Evolutionary conservation across 2,797 vertebrate genomes (phyloP), one percentile per base, ranked within the genome.

Genomic region (Anas bernieri): DNA sequence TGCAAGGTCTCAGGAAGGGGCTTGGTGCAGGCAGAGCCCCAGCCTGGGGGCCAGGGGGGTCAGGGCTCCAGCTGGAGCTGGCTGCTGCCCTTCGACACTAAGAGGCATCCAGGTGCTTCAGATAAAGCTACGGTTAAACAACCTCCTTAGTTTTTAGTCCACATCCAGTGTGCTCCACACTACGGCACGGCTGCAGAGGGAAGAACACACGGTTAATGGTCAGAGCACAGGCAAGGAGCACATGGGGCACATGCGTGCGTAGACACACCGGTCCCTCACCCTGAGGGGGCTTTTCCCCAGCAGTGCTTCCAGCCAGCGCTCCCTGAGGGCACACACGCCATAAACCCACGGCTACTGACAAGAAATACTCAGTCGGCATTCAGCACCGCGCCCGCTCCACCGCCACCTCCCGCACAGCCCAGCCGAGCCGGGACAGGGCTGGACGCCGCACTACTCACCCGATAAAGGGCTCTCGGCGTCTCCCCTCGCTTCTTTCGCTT

Each of bases 261-360:
- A 26, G 8, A 30, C 67, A 14, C 22, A 3, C 55, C 8, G 20
- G 31, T 2, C 4, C 45, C 62, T 61, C 14, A 9, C 22, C 9
- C 11, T 8, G 39, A 0, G 5, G 45, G 4, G 2, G 39, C 2
- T 3, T 30, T 1, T 11, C 3, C 1, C 1, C 6, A 11, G 9
- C 17, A 2, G 31, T 1, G 46, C 55, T 8, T 20, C 7, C 39
- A 9, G 21, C 30, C 54, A 11, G 48, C 55, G 7, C 2, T 25
- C 12, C 37, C 43, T 21, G 7, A 8, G 9, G 16, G 50, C 31
- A 17, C 52, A 23, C 39, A 2, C 21, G 2, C 7, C 37, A 37
- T 37, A 37, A 37, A 37, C 37, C 37, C 37, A 37, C 37, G 37
- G 37, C 37, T 37, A 37, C 37, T 37, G 37, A 37, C 37, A 3